Evolutionary conservation across 2,113 vertebrate species (phyloP), one percentile per base, ranked within the genome.

Genomic region (Pomatorhinus ruficollis): DNA sequence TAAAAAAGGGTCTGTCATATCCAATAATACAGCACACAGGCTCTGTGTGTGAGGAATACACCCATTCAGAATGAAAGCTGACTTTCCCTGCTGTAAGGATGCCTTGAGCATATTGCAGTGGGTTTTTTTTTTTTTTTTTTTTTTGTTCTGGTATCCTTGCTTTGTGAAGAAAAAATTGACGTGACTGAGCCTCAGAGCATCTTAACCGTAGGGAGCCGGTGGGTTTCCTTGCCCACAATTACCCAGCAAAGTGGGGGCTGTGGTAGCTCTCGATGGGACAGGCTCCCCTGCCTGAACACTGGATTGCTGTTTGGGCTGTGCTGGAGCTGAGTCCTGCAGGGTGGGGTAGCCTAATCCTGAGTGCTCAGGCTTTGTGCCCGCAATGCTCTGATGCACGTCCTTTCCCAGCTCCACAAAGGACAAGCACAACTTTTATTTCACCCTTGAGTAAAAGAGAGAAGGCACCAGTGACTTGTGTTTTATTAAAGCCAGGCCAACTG

Each of bases 401-500:
- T 77, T 72, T 66, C 64, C 82, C 2, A 1, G 84, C 60, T 91
- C 84, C 8, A 5, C 21, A 0, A 91, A 89, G 70, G 82, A 65
- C 13, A 1, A 91, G 54, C 10, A 15, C 69, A 85, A 94, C 86
- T 96, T 95, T 90, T 81, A 74, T 92, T 93, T 81, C 80, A 89
- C 80, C 72, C 86, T 69, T 90, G 63, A 81, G 94, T 14, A 2
- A 66, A 92, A 87, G 68, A 80, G 21, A 71, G 80, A 70, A 90
- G 68, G 80, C 89, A 94, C 64, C 91, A 81, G 80, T 49, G 65
- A 79, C 78, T 90, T 90, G 78, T 79, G 82, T 87, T 97, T 96
- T 96, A 97, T 96, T 89, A 94, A 96, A 96, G 83, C 72, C 87
- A 87, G 93, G 78, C 87, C 93, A 97, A 82, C 61, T 93, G 93